These are phyloP conservation scores for Scomberomorus guttatus DNA, from an alignment of 2,797 vertebrate genomes.

Conservation along the genomic window DNA sequence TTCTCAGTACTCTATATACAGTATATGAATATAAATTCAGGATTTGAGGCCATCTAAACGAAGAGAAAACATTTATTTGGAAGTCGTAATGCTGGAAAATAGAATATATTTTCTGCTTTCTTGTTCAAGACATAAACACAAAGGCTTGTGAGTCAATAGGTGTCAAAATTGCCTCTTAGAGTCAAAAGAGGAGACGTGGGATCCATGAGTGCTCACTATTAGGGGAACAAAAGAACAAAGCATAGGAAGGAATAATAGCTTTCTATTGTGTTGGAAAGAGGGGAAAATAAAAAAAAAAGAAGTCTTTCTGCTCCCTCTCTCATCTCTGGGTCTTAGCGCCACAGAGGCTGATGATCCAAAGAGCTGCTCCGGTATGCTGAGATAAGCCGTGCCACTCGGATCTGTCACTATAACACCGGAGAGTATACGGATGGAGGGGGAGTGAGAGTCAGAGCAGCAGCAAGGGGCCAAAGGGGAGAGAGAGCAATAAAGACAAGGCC, in stretches of 20 bases:
- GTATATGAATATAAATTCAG: conserved; percentile 8
- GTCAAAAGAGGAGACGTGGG: conserved; percentile 51
- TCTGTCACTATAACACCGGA: conserved; percentile 59
- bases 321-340: conserved; percentile 66
- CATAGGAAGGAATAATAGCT: conserved; percentile 57
- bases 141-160: conserved; percentile 49
- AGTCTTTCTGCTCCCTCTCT: conserved; percentile 56
- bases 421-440: conserved; percentile 5
- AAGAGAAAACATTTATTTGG: conserved; percentile 20
- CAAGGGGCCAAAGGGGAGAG: background rate
- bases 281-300: conserved; percentile 25
- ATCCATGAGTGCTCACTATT: conserved; percentile 49
- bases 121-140: conserved; percentile 45
- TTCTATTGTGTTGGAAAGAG: conserved; percentile 53
- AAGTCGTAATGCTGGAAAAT: conserved; percentile 27
- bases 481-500: conserved; percentile 41
- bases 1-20: background rate
- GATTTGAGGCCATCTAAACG: background rate
- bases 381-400: conserved; percentile 76
- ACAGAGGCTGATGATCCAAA: conserved; percentile 72
- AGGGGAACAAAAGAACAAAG: conserved; percentile 72
- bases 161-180: conserved; percentile 57
- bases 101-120: conserved; percentile 14
- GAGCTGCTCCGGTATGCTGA: conserved; percentile 73
- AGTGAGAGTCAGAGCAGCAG: background rate